Evolutionary conservation across 2,113 vertebrate species (phyloP).

Genomic region (Alectura lathami): DNA sequence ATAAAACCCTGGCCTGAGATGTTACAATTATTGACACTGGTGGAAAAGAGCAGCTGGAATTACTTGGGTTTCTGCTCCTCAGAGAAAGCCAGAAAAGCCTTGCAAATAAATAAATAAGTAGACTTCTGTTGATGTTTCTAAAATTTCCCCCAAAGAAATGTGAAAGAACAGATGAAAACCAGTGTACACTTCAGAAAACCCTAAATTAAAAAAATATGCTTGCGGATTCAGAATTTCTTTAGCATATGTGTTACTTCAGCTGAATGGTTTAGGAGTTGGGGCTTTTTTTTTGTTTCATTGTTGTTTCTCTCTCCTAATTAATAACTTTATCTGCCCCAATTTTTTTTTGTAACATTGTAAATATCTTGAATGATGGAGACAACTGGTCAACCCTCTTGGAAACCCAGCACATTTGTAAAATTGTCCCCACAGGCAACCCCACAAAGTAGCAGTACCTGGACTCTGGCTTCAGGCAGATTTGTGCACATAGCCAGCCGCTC

Average conservation of each 20-base stretch:
- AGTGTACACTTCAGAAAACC: slow-evolving; percentile 34
- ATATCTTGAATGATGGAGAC: neutral
- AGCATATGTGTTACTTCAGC: slow-evolving; percentile 9
- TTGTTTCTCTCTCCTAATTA: neutral
- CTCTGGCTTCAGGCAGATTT: slow-evolving; percentile 96
- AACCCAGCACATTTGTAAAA: neutral
- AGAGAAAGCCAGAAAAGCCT: slow-evolving; percentile 37
- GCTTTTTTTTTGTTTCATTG: neutral
- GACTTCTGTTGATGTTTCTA: slow-evolving; percentile 30
- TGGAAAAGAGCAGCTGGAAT: slow-evolving; percentile 62
- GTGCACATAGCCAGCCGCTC: slow-evolving; percentile 99
- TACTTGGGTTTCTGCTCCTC: slow-evolving; percentile 39
- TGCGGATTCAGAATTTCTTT: neutral
- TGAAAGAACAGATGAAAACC: slow-evolving; percentile 54
- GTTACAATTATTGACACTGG: slow-evolving; percentile 37
- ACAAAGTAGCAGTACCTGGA: slow-evolving; percentile 82
- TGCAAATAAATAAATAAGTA: slow-evolving; percentile 48
- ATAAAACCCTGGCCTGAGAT: slow-evolving; percentile 18
- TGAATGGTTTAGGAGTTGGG: neutral
- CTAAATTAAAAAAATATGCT: slow-evolving; percentile 38
- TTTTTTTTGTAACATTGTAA: neutral
- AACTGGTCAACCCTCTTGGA: neutral
- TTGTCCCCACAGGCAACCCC: neutral
- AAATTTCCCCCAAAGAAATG: slow-evolving; percentile 29
- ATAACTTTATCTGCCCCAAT: neutral